Base-by-base conservation (phyloP, 2,888 invertebrate genomes). In the Hoplodrina blanda region DNA sequence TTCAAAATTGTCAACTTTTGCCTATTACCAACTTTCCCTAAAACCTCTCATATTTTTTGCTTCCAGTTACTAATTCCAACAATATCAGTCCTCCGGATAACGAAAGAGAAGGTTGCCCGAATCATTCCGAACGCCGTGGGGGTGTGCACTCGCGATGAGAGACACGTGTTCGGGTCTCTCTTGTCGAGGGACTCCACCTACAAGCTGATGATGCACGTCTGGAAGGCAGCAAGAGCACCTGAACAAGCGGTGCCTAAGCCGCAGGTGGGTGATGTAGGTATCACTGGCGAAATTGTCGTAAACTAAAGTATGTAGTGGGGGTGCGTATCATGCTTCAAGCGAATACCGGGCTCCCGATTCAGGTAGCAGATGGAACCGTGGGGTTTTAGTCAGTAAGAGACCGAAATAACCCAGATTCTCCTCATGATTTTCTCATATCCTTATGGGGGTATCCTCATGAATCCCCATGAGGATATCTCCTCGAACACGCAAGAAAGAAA, bases 101-200 rank as follows among this genome's bases (percentile, higher is more conserved):
- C 98, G 54, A 98, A 99, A 91, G 99, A 99, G 95, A 98, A 98
- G 94, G 99, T 99, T 72, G 99, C 99, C 1, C 97, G 98, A 83
- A 98, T 99, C 83, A 98, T 99, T 87, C 99, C 99, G 61, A 99
- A 99, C 93, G 99, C 99, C 17, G 98, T 99, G 70, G 99, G 98
- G 41, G 97, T 98, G 49, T 97, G 97, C 71, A 99, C 99, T n/a
- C 96, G 97, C 59, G 97, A 98, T 87, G 98, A 98, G 87, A 97
- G 98, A 61, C 98, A 98, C 89, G 98, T 98, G 62, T 99, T 99
- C 95, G 98, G 98, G 59, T 98, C 98, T 75, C 97, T 99, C 80
- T 97, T 99, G 84, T 98, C 98, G 44, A 96, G 99, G 57, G 99
- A 99, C 91, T 97, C 97, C 79, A 98, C 99, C 0, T 98, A 98